Conservation (phyloP, 1,140 invertebrate genomes). For the Teleopsis dalmanni region DNA sequence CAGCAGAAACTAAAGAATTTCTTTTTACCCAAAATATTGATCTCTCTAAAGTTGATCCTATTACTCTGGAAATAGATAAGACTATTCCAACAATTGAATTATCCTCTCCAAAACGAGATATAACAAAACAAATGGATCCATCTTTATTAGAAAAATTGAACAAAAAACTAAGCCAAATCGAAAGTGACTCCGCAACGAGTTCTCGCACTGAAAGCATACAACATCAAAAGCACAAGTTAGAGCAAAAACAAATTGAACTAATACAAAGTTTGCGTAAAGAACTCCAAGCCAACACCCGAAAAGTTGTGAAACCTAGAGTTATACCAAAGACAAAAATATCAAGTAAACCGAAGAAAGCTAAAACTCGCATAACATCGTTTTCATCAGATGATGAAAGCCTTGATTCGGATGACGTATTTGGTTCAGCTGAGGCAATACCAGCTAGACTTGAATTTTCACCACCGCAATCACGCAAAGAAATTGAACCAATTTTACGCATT, state of each 20-base stretch:
- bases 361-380: constrained; percentile 62
- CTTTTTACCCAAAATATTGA: constrained; percentile 65
- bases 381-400: constrained; percentile 64
- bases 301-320: constrained; percentile 33
- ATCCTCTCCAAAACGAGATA: constrained; percentile 59
- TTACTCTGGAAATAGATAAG: constrained; percentile 60
- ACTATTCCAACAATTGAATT: constrained; percentile 52
- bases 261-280: constrained; percentile 44
- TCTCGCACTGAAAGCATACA: constrained; percentile 59
- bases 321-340: constrained; percentile 39
- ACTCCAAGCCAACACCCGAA: constrained; percentile 31
- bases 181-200: constrained; percentile 61
- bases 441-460: constrained; percentile 60
- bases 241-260: constrained; percentile 47
- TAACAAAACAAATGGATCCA: constrained; percentile 57
- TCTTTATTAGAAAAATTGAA: constrained; percentile 57
- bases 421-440: constrained; percentile 60
- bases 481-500: constrained; percentile 59
- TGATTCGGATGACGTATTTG: constrained; percentile 64
- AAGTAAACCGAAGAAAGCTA: constrained; percentile 48
- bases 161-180: constrained; percentile 63
- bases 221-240: constrained; percentile 46
- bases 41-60: constrained; percentile 59
- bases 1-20: constrained; percentile 48
- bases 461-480: constrained; percentile 60